phyloP scores from a whole-genome alignment of 1,140 invertebrate species.

The Anadara kagoshimensis region DNA sequence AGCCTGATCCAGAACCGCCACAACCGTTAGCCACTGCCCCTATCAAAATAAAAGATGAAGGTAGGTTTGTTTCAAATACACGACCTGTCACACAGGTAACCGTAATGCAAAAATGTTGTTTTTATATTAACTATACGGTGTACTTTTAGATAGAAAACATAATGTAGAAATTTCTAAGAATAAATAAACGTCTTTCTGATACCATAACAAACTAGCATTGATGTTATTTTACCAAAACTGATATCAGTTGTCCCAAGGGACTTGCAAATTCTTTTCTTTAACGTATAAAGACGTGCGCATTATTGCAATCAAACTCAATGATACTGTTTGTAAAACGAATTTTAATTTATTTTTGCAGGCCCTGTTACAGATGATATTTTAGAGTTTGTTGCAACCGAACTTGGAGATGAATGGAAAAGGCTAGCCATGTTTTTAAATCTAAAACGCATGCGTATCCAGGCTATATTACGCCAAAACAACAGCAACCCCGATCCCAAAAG shows the following conservation, averaged over 20 bases:
- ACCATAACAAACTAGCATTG: no score
- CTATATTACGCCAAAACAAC: constrained; percentile 62
- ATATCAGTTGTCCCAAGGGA: no score
- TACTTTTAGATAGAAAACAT: no score
- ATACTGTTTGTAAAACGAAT: no score
- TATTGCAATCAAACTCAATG: no score
- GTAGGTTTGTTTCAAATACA: constrained; percentile 35
- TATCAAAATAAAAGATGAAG: constrained; percentile 49
- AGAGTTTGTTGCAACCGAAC: constrained; percentile 51
- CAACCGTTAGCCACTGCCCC: constrained; percentile 57
- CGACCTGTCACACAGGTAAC: background rate
- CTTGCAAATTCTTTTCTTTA: no score
- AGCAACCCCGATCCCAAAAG: constrained; percentile 51
- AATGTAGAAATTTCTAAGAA: no score
- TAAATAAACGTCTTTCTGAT: no score
- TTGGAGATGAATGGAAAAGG: constrained; percentile 68
- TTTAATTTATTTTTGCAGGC: constrained; percentile 50
- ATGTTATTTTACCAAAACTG: no score
- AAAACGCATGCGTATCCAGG: constrained; percentile 61
- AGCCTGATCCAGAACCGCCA: constrained; percentile 64
- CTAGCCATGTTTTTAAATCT: constrained; percentile 59
- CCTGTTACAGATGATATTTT: constrained; percentile 59
- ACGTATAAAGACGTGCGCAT: no score
- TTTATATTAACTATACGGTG: no score
- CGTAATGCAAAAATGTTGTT: no score